Base-by-base conservation (phyloP, 37 sponge, comb jelly and placozoan species). In the Oopsacas minuta region DNA sequence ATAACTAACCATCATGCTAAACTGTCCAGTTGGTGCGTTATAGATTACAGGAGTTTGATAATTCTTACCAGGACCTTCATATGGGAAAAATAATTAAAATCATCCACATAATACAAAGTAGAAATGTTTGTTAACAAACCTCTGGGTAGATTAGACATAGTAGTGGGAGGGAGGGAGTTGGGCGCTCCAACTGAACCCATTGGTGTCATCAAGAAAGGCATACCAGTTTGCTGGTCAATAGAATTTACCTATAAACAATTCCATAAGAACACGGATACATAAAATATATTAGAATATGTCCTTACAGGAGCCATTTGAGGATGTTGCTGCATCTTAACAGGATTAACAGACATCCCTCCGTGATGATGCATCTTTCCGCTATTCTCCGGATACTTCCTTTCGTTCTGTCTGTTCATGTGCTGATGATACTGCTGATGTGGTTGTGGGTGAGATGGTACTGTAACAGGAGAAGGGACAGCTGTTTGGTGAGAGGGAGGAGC, bases 311-410 rank as follows among this genome's bases (percentile, higher is more conserved):
- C 75, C 75, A 61, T 61, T 34, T 61, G 75, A 25, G 20, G 75
- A n/a, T 61, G 75, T 61, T 61, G 75, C 75, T 61, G 75, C 75
- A 61, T 61, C 30, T 61, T 61, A 61, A n/a, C 75, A 34, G 75
- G 28, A 34, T 61, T 61, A 32, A 25, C 75, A 61, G 75, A 10
- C 75, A 61, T 61, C 75, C 20, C 75, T 61, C 75, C 75, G 75
- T 61, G 75, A 34, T 61, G 75, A 34, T 61, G 75, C 75, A 61
- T 3, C 30, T 61, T 61, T 3, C 17, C 17, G 30, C 75, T 61
- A 34, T 61, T 61, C 28, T 61, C 75, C 28, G 75, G 1, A n/a
- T 61, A 61, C 75, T 61, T 61, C 75, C 30, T 61, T 34, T 61
- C 75, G 20, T 34, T 34, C 30, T 61, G 75, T n/a, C 75, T 61